A percentile compares a stretch with the other conserved stretches of the same genome.
Evolutionary conservation across 2,797 vertebrate species (phyloP).

Genomic region (Kryptopterus vitreolus): DNA sequence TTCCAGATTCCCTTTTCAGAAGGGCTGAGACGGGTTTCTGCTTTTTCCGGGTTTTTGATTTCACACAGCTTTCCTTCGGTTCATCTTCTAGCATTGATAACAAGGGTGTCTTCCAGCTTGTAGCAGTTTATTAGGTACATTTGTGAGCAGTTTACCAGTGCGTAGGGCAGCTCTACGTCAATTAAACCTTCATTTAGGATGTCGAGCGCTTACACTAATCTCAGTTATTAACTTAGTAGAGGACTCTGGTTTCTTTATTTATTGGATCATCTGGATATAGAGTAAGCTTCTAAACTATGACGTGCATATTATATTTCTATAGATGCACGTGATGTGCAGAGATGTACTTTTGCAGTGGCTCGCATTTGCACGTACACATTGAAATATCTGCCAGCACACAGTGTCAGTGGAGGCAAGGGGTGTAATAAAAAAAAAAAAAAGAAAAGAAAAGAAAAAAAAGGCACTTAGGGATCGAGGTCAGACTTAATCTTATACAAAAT

Average conservation of each 20-base stretch:
- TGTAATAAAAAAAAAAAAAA: neutral
- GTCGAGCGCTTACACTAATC: conserved; percentile 56
- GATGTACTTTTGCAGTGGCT: conserved; percentile 52
- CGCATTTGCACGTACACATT: conserved; percentile 17
- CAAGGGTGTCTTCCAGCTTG: conserved; percentile 83
- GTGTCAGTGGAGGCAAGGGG: neutral
- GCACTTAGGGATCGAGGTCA: conserved; percentile 64
- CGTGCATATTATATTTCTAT: conserved; percentile 52
- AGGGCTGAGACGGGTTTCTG: conserved; percentile 39
- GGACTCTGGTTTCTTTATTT: conserved; percentile 58
- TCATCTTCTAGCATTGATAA: conserved; percentile 60
- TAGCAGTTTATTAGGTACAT: conserved; percentile 70
- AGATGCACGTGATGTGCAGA: conserved; percentile 51
- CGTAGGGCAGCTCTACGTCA: conserved; percentile 56
- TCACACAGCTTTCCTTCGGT: conserved; percentile 43
- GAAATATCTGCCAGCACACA: neutral
- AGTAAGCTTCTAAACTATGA: conserved; percentile 61
- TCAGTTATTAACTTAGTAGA: conserved; percentile 61
- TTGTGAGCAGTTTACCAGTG: conserved; percentile 55
- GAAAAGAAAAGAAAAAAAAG: conserved; percentile 33
- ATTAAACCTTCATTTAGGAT: conserved; percentile 60
- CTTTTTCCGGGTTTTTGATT: conserved; percentile 36
- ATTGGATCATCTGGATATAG: conserved; percentile 58
- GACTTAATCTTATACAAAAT: conserved; percentile 39
- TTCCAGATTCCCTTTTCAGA: conserved; percentile 42